Evolutionary conservation across 1,140 invertebrate genomes (phyloP).

Genomic region (Bombus polaris): DNA sequence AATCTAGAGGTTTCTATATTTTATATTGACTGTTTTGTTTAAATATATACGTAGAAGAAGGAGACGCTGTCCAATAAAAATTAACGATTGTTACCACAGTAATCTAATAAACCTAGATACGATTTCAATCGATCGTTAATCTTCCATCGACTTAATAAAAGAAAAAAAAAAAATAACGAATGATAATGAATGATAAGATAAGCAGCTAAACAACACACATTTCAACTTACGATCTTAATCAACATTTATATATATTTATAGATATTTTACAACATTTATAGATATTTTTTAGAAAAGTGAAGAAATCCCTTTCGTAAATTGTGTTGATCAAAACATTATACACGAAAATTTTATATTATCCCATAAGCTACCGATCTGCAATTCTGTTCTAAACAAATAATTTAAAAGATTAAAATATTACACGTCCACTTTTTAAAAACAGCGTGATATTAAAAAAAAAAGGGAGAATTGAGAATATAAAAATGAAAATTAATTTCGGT

Average conservation of each 20-base stretch:
- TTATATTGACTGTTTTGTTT: too few species aligned
- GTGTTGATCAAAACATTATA: too few species aligned
- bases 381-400: not conserved
- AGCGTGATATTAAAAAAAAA: not conserved
- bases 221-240: not conserved
- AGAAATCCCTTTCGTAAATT: not conserved
- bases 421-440: not conserved
- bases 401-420: not conserved
- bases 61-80: not conserved
- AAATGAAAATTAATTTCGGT: not conserved
- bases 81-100: not conserved
- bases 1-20: too few species aligned
- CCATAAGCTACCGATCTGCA: too few species aligned
- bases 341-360: too few species aligned
- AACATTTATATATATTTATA: not conserved
- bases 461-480: not conserved
- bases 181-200: not conserved
- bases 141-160: not conserved
- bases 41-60: too few species aligned
- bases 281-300: not conserved
- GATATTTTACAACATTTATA: not conserved
- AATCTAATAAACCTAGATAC: not conserved
- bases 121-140: not conserved
- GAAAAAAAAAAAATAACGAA: not conserved
- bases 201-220: not conserved